These are phyloP conservation scores for Sarcophaga variegata DNA, from an alignment of 2,888 invertebrate genomes.

Conservation along the genomic window DNA sequence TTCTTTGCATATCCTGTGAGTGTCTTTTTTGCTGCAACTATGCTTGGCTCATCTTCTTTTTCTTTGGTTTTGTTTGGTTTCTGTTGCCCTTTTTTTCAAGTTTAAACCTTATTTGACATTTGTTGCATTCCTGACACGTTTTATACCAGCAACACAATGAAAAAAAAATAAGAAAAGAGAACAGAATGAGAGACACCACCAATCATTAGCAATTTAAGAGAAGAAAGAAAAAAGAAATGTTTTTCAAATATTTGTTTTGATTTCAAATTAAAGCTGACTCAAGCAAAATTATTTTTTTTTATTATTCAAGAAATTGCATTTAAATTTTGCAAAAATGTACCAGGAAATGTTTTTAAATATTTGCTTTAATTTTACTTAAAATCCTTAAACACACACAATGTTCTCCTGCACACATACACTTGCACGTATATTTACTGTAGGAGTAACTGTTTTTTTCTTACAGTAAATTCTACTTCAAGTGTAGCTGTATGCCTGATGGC, in stretches of 20 bases:
- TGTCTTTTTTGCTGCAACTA: neutral
- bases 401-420: no score
- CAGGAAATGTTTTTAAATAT: no score
- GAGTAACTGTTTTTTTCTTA: no score
- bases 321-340: constrained; percentile 12
- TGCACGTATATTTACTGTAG: neutral
- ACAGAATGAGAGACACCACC: no score
- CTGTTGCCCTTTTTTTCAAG: neutral
- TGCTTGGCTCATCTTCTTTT: constrained; percentile 13
- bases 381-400: no score
- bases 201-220: no score
- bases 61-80: constrained; percentile 1
- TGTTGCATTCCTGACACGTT: constrained; percentile 69
- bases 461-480: no score
- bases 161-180: neutral
- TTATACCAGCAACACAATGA: neutral
- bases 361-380: no score
- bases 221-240: no score
- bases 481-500: no score
- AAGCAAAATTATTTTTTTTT: neutral
- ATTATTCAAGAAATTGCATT: constrained; percentile 16
- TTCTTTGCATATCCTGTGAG: neutral
- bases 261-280: constrained; percentile 29
- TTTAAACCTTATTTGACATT: constrained; percentile 51
- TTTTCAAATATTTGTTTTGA: constrained; percentile 4